These are phyloP conservation scores for Sebastes hopkinsi DNA, from an alignment of 2,797 vertebrate species.

Conservation along the genomic window DNA sequence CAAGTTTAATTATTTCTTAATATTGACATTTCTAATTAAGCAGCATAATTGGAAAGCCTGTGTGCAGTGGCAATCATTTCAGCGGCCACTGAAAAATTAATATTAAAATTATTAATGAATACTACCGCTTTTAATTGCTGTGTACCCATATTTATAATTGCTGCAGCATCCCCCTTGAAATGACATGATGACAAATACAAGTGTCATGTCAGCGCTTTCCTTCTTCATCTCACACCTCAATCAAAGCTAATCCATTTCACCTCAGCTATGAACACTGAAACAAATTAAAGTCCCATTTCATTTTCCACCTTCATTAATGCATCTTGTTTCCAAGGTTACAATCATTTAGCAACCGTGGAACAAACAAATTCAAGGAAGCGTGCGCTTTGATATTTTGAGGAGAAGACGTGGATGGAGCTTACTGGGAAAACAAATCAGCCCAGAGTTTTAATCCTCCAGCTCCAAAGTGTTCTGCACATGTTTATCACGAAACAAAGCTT, in stretches of 20 bases:
- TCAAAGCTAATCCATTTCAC: slow-evolving; percentile 84
- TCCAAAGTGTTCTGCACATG: slow-evolving; percentile 63
- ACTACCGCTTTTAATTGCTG: slow-evolving; percentile 84
- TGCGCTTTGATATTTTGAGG: slow-evolving; percentile 69
- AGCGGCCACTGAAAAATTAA: slow-evolving; percentile 81
- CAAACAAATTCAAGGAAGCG: slow-evolving; percentile 76
- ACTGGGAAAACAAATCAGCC: slow-evolving; percentile 65
- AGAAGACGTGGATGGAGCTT: slow-evolving; percentile 63
- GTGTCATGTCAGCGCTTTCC: slow-evolving; percentile 83
- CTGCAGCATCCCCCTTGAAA: slow-evolving; percentile 81
- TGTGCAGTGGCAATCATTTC: slow-evolving; percentile 81
- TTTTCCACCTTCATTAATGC: slow-evolving; percentile 83
- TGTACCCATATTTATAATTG: slow-evolving; percentile 83
- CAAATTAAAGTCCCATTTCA: slow-evolving; percentile 84
- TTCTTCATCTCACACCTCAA: slow-evolving; percentile 81
- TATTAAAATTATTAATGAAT: slow-evolving; percentile 87
- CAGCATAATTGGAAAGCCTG: slow-evolving; percentile 83
- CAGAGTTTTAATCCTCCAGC: slow-evolving; percentile 67
- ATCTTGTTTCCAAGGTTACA: slow-evolving; percentile 82
- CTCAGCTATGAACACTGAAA: slow-evolving; percentile 75
- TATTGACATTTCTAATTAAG: slow-evolving; percentile 89
- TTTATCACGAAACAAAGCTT: slow-evolving; percentile 72
- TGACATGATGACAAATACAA: slow-evolving; percentile 86
- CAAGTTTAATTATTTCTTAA: slow-evolving; percentile 85
- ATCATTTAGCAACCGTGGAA: slow-evolving; percentile 79